Evolutionary conservation across 2,113 vertebrate genomes (phyloP), one percentile per base, ranked within the genome.

Genomic region (Potamarius usumacintae): DNA sequence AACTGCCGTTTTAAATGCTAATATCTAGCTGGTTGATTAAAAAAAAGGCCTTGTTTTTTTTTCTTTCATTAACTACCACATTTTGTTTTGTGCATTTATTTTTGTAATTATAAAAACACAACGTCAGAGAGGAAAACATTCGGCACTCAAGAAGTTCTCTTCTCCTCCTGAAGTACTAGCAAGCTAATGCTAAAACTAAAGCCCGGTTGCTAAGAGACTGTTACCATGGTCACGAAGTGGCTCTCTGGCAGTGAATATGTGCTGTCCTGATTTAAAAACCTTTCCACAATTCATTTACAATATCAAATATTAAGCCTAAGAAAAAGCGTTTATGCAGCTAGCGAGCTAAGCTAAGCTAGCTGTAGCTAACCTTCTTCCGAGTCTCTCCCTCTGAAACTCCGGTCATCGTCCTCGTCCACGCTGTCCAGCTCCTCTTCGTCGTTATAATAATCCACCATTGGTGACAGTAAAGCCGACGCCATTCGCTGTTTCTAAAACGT

Each of bases 341-440:
- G 4, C 65, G 0, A 7, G 52, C 20, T 12, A 88, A 87, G 67
- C 84, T 67, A 42, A 30, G 52, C 62, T 3, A 77, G 63, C 74
- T 55, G 62, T 81, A 6, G 27, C 57, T 53, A 90, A 97, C 97
- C 97, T 95, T 98, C 98, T 63, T 99, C 97, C 0, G 97, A 98
- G 89, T 98, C 98, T 85, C 97, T 96, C 58, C 96, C 97, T 76
- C 97, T 96, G 87, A 97, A 97, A 92, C 98, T 98, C 27, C 97
- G 96, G 83, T 98, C 98, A 42, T 98, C 97, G 77, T 99, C 98
- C 83, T 98, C 97, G 9, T 98, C 97, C 91, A 98, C 97, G 86
- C 97, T 97, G 86, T 97, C 96, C 25, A 98, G 96, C 60, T 98
- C 97, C 87, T 98, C 97, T 88, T 98, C 97, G 53, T 99, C 97